Conservation (phyloP, 2,888 invertebrate genomes). For the Athalia circularis region DNA sequence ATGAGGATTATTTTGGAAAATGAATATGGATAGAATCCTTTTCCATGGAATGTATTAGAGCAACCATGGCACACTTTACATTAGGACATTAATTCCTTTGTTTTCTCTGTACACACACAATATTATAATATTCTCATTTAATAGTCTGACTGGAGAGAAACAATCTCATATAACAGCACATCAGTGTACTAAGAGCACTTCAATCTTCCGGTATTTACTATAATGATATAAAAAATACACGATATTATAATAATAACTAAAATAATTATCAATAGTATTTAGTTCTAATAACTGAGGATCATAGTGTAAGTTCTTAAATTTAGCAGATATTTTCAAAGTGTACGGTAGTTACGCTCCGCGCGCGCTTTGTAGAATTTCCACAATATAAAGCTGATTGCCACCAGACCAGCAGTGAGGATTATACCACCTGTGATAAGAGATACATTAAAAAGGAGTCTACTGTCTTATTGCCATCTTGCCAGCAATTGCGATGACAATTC, state of each 20-base stretch:
- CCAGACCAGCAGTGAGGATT: constrained; percentile 85
- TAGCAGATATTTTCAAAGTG: constrained; percentile 80
- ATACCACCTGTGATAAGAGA: constrained; percentile 82
- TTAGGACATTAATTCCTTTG: constrained; percentile 35
- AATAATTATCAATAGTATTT: constrained; percentile 57
- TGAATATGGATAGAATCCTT: constrained; percentile 17
- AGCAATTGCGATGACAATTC: too few species aligned
- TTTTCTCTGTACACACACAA: constrained; percentile 47
- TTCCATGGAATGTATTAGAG: constrained; percentile 46
- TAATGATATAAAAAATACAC: constrained; percentile 61
- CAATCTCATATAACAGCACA: constrained; percentile 50
- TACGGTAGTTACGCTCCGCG: constrained; percentile 91
- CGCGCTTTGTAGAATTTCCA: constrained; percentile 92
- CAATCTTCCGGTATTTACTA: constrained; percentile 55
- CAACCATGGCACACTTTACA: constrained; percentile 47
- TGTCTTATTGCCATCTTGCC: too few species aligned
- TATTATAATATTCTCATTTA: constrained; percentile 45
- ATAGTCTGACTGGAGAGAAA: constrained; percentile 42
- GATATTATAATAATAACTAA: constrained; percentile 57
- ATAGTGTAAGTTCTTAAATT: constrained; percentile 51
- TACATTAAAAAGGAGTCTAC: neutral
- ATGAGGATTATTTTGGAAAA: neutral
- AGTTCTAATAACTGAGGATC: constrained; percentile 55
- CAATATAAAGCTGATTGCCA: constrained; percentile 88
- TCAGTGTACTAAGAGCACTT: constrained; percentile 63